A percentile compares a stretch with the other conserved stretches of the same genome.
These are phyloP conservation scores for Nymphicus hollandicus DNA, from an alignment of 2,113 vertebrate genomes.

Conservation along the genomic window DNA sequence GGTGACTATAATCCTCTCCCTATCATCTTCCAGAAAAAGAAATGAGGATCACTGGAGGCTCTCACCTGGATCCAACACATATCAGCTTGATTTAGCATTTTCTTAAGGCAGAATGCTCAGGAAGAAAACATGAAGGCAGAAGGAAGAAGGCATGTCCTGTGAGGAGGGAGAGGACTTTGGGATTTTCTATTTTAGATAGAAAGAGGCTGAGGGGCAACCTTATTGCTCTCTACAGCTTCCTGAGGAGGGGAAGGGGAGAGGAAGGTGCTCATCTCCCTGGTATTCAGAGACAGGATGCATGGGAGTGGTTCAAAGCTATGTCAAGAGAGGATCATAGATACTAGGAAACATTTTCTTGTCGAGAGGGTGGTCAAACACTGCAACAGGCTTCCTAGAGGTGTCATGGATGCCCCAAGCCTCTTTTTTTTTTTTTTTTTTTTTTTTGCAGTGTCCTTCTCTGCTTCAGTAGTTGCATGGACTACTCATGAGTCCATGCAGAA, in stretches of 20 bases:
- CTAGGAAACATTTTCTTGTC: neutral
- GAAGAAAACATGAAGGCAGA: neutral
- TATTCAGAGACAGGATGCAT: too few species aligned
- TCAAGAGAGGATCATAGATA: neutral
- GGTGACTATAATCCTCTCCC: neutral
- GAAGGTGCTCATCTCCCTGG: neutral
- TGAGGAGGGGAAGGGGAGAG: neutral
- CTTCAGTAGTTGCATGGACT: neutral
- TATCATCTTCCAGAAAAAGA: neutral
- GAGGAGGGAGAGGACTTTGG: neutral
- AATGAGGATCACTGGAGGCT: neutral
- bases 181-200: neutral
- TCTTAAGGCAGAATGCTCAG: neutral
- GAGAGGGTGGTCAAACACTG: neutral
- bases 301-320: neutral
- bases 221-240: neutral
- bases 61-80: neutral
- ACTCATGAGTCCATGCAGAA: neutral
- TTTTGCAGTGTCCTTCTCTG: neutral
- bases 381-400: neutral
- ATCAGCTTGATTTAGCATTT: neutral
- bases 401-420: neutral
- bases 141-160: neutral
- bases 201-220: neutral
- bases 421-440: neutral